Base-by-base conservation (phyloP, 2,888 invertebrate species). In the Leistus spinibarbis region DNA sequence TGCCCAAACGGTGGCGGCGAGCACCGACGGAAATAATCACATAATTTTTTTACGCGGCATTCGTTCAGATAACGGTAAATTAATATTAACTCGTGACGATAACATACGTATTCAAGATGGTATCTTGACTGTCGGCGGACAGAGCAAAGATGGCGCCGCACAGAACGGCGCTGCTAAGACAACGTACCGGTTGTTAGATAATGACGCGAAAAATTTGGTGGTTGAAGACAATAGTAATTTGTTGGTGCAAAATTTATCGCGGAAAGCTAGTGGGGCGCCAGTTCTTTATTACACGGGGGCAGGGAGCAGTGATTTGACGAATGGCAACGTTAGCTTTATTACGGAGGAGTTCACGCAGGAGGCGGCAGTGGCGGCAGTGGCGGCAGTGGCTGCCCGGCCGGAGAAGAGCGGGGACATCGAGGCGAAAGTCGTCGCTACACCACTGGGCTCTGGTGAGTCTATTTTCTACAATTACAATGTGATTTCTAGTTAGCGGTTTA, bases 11-110 rank as follows among this genome's bases (percentile, higher is more conserved):
- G 66, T 65, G 60, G 67, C 69, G 3, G 27, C 63, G 19, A 54
- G 22, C 13, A 54, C 23, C 2, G 22, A 54, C n/a, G 24, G 54
- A 9, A 62, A 60, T 17, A 75, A 75, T 53, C 69, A 69, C 53
- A 69, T 75, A 17, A 75, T 75, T 16, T 75, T 75, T 62, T 63
- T 75, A 2, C 75, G 75, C 63, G 75, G 69, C 19, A 69, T 75
- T 3, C 75, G 75, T 16, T 75, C 75, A 2, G 75, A 75, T 24
- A 75, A 75, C 67, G 75, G 75, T 16, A 68, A 69, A 54, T 54
- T 75, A 23, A 75, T 75, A n/a, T 63, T 75, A 19, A 75, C 75
- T 0, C 75, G 75, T 1, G 75, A 75, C 56, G 75, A 75, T 17
- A 69, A 68, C 54, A 75, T 75, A 7, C 69, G 75, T 3, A 62